Evolutionary conservation across 2,888 invertebrate genomes (phyloP).

Genomic region (Tachina grossa): DNA sequence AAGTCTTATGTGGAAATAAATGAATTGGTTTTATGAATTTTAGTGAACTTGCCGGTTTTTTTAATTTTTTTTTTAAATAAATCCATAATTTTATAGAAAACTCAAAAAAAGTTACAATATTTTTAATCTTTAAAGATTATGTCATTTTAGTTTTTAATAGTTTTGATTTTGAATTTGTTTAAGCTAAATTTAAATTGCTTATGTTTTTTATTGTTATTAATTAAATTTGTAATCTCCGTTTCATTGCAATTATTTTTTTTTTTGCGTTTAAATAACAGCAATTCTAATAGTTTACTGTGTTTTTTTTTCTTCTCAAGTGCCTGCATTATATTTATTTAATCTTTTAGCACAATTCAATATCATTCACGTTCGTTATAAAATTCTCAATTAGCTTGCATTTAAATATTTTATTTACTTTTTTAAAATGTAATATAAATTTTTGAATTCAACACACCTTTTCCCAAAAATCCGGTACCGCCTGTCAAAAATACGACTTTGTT

Average conservation of each 20-base stretch:
- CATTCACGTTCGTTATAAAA: slow-evolving; percentile 9
- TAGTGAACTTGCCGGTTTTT: neutral
- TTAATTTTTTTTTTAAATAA: neutral
- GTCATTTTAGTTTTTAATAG: neutral
- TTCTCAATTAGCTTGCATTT: slow-evolving; percentile 30
- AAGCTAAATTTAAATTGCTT: neutral
- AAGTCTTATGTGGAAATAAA: neutral
- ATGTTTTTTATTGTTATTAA: slow-evolving; percentile 9
- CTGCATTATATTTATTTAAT: neutral
- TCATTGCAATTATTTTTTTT: neutral
- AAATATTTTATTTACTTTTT: neutral
- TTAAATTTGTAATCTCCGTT: neutral
- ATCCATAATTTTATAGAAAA: neutral
- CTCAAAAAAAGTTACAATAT: neutral
- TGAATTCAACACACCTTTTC: slow-evolving; percentile 80
- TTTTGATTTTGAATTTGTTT: neutral
- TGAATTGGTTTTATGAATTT: no score
- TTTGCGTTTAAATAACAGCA: neutral
- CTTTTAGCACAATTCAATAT: neutral
- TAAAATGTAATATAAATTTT: neutral
- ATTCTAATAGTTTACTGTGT: slow-evolving; percentile 1
- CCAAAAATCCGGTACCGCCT: slow-evolving; percentile 82
- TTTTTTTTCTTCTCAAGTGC: neutral
- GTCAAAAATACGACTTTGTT: slow-evolving; percentile 67
- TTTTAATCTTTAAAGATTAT: neutral